Percentiles rank a stretch among this genome's conserved stretches.
phyloP scores from a whole-genome alignment of 1,140 invertebrate species.

The Drosophila teissieri region DNA sequence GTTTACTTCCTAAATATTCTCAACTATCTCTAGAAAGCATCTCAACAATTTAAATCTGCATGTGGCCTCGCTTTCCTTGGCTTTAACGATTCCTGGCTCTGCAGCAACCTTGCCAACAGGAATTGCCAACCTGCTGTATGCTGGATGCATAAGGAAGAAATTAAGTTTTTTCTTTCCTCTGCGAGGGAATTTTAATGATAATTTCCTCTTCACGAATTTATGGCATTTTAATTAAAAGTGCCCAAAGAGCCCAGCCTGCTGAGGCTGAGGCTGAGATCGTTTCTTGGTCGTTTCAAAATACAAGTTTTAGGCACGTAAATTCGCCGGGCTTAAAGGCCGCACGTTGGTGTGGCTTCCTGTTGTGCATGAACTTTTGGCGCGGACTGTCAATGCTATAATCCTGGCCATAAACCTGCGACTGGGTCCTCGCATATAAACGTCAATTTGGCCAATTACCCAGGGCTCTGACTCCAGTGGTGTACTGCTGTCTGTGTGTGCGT shows the following conservation, averaged over 20 bases:
- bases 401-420: constrained; percentile 57
- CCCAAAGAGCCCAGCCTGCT: constrained; percentile 42
- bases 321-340: constrained; percentile 53
- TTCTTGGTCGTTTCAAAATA: constrained; percentile 49
- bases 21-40: constrained; percentile 25
- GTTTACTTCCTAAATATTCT: not conserved
- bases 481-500: not conserved
- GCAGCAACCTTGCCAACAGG: constrained; percentile 48
- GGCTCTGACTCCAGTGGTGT: constrained; percentile 22
- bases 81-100: not conserved
- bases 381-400: constrained; percentile 75
- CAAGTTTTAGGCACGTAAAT: constrained; percentile 78
- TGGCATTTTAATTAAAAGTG: constrained; percentile 81
- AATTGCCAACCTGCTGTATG: constrained; percentile 45
- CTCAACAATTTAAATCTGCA: constrained; percentile 1
- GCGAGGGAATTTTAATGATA: constrained; percentile 75
- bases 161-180: constrained; percentile 49
- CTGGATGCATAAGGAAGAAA: constrained; percentile 74
- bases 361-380: constrained; percentile 63
- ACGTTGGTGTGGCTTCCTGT: constrained; percentile 57
- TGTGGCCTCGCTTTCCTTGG: not conserved
- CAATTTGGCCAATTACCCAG: constrained; percentile 78
- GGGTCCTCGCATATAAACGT: constrained; percentile 69
- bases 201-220: constrained; percentile 80
- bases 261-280: constrained; percentile 36